phyloP scores from a whole-genome alignment of 2,797 vertebrate species.

The Pseudochaenichthys georgianus region DNA sequence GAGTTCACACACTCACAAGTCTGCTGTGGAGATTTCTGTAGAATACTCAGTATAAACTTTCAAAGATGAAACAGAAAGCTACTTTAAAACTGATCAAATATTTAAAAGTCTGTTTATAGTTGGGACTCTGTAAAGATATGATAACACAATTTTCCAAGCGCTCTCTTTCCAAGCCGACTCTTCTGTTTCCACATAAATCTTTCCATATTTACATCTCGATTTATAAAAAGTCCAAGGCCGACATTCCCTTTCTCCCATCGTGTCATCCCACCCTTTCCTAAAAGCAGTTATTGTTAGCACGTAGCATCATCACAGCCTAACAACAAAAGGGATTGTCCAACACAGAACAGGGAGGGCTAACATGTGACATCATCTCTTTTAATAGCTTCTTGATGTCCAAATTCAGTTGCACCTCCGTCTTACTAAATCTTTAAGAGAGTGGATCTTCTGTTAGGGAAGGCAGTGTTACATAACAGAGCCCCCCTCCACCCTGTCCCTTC shows the following conservation, averaged over 20 bases:
- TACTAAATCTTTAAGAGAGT: constrained; percentile 75
- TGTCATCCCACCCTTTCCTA: constrained; percentile 79
- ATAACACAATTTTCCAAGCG: constrained; percentile 59
- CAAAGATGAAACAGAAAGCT: constrained; percentile 67
- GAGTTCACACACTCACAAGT: constrained; percentile 57
- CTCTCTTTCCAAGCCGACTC: constrained; percentile 59
- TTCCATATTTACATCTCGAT: constrained; percentile 76
- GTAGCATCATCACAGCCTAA: constrained; percentile 57
- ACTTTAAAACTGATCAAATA: constrained; percentile 64
- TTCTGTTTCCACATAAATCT: constrained; percentile 72
- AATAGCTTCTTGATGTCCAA: constrained; percentile 62
- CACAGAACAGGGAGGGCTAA: constrained; percentile 7
- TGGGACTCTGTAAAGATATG: constrained; percentile 59
- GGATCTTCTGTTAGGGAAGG: constrained; percentile 64
- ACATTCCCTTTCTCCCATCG: constrained; percentile 70
- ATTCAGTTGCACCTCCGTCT: constrained; percentile 58
- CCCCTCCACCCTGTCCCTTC: constrained; percentile 33
- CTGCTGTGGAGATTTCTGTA: constrained; percentile 58
- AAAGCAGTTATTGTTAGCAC: constrained; percentile 74
- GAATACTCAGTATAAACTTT: constrained; percentile 42
- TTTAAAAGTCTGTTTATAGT: constrained; percentile 61
- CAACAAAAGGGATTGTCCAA: constrained; percentile 68
- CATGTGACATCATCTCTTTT: constrained; percentile 69
- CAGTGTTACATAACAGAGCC: constrained; percentile 76
- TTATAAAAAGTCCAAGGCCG: constrained; percentile 74